Evolutionary conservation across 2,113 vertebrate genomes (phyloP).

Genomic region (pig (Sus scrofa)): DNA sequence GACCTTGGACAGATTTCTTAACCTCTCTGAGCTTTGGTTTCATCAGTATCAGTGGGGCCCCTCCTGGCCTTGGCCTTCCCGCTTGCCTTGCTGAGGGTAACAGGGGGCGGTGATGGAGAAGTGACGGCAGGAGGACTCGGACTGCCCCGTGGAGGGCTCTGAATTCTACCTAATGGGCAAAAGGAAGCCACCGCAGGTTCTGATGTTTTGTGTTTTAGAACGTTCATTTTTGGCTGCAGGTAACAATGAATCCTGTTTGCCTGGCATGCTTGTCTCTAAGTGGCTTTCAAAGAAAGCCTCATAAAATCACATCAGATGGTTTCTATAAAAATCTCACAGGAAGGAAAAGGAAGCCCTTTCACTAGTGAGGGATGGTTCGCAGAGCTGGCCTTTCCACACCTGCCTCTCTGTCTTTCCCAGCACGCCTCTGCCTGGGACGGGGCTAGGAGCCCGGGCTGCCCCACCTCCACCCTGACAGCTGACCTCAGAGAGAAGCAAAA

Average conservation of each 20-base stretch:
- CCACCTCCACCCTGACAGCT: background rate
- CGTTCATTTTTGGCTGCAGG: background rate
- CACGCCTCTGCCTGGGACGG: background rate
- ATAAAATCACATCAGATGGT: background rate
- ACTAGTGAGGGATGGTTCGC: background rate
- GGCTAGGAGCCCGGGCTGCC: fast-evolving
- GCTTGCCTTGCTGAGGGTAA: background rate
- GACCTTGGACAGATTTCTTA: background rate
- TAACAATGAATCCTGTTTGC: conserved; percentile 48
- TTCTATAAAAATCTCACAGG: background rate
- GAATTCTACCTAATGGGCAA: background rate
- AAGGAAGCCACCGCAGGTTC: background rate
- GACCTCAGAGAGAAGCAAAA: background rate
- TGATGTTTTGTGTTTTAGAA: background rate
- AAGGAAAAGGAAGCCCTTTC: conserved; percentile 1
- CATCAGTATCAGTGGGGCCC: no score
- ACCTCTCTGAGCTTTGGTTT: background rate
- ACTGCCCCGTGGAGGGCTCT: background rate
- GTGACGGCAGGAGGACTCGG: background rate
- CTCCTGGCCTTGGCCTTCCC: background rate
- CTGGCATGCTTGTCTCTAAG: background rate
- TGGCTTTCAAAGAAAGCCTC: conserved; percentile 39
- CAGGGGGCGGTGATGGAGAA: background rate
- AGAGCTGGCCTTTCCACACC: background rate
- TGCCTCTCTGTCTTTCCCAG: background rate